These are phyloP conservation scores for Myotis vivesi DNA, from an alignment of 2,797 vertebrate genomes.

Conservation along the genomic window DNA sequence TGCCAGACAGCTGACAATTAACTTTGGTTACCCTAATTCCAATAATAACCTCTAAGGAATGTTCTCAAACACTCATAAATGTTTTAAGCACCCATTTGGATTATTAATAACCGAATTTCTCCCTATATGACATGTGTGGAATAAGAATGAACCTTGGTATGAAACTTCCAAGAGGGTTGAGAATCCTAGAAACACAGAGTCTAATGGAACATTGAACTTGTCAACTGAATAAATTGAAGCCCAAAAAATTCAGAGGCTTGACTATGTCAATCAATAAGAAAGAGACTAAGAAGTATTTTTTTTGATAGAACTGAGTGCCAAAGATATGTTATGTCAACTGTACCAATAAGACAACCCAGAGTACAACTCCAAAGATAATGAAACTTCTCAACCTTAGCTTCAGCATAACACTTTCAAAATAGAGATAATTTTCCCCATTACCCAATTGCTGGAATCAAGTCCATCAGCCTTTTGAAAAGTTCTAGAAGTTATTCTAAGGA, in stretches of 20 bases:
- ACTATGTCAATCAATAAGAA: neutral
- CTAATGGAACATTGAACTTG: conserved; percentile 4
- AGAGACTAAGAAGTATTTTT: neutral
- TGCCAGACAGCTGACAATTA: neutral
- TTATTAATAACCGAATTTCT: conserved; percentile 12
- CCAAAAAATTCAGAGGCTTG: conserved; percentile 18
- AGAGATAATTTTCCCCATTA: neutral
- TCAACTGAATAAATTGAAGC: neutral
- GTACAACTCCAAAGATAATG: neutral
- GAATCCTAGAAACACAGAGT: neutral
- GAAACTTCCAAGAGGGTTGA: neutral
- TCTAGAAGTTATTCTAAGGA: neutral
- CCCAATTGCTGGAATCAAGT: neutral
- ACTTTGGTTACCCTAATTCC: neutral
- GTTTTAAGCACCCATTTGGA: neutral
- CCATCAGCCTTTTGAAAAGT: neutral
- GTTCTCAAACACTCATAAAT: neutral
- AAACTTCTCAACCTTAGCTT: neutral
- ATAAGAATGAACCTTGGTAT: neutral
- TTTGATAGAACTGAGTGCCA: neutral
- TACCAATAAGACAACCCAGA: neutral
- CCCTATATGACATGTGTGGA: neutral
- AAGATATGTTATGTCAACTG: neutral
- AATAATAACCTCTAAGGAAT: neutral
- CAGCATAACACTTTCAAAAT: neutral